phyloP scores from a whole-genome alignment of 2,888 invertebrate genomes.

The Lasioglossum marginatum region DNA sequence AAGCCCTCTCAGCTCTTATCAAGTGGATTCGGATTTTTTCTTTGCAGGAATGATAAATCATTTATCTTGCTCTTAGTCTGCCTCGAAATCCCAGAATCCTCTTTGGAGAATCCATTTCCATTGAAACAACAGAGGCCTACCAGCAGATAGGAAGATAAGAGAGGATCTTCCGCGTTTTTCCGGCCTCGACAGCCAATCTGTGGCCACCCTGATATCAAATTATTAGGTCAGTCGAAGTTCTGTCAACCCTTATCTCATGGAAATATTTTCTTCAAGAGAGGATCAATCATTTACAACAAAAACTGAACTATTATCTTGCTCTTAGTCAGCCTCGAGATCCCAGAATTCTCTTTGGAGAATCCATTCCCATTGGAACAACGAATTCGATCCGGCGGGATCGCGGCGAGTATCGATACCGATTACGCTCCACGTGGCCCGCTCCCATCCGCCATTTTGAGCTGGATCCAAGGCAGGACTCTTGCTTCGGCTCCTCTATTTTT shows the following conservation, averaged over 20 bases:
- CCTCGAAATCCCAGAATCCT: neutral
- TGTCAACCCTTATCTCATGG: neutral
- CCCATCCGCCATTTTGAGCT: slow-evolving; percentile 66
- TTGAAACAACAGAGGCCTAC: neutral
- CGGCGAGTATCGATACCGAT: neutral
- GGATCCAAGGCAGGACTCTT: slow-evolving; percentile 47
- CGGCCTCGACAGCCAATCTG: slow-evolving; percentile 10
- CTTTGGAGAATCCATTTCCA: neutral
- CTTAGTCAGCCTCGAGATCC: neutral
- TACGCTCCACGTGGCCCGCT: slow-evolving; percentile 39
- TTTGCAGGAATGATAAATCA: too few relatives aligned
- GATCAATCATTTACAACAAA: too few relatives aligned
- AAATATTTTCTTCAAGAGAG: too few relatives aligned
- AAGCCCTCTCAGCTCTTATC: neutral
- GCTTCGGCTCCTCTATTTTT: slow-evolving; percentile 54
- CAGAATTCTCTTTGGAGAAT: neutral
- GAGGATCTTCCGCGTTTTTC: slow-evolving; percentile 36
- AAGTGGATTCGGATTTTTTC: too few relatives aligned
- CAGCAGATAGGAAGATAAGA: slow-evolving; percentile 62
- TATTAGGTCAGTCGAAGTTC: neutral
- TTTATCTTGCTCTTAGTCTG: neutral
- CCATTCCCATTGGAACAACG: neutral
- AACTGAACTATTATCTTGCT: neutral
- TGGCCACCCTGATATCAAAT: slow-evolving; percentile 31
- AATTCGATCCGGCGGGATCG: neutral